Evolutionary conservation across 2,797 vertebrate species (phyloP).

Genomic region (Spatula versicolor): DNA sequence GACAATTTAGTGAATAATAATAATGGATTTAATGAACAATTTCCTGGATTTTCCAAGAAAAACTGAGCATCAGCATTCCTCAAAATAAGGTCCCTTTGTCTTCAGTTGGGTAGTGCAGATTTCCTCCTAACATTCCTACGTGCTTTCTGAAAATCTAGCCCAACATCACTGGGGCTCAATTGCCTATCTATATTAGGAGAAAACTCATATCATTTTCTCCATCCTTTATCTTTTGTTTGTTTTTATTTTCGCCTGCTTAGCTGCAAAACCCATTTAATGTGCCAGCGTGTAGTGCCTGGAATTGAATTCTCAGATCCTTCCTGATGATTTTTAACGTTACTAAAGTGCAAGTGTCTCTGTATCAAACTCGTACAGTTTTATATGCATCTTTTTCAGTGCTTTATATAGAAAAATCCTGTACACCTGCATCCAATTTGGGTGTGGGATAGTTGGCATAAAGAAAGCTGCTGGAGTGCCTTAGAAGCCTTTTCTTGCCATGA

Average conservation of each 20-base stretch:
- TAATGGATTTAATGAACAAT: not conserved
- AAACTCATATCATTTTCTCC: not conserved
- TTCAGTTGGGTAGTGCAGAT: not conserved
- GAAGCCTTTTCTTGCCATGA: not conserved
- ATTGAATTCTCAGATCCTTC: not conserved
- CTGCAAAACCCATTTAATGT: not conserved
- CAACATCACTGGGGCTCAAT: not conserved
- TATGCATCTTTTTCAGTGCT: not conserved
- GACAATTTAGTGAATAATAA: not conserved
- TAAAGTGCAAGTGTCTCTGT: not conserved
- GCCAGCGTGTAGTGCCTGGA: not conserved
- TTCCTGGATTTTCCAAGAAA: not conserved
- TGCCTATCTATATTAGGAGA: not conserved
- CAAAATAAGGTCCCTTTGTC: not conserved
- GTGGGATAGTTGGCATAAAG: not conserved
- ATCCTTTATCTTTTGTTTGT: not conserved
- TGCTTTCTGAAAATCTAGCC: not conserved
- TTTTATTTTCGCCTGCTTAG: not conserved
- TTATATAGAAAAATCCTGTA: not conserved
- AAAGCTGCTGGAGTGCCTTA: not conserved
- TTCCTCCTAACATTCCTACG: not conserved
- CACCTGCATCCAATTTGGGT: not conserved
- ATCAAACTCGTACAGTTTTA: not conserved
- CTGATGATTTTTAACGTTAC: not conserved
- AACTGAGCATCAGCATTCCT: not conserved